Evolutionary conservation across 1,140 invertebrate species (phyloP).

Genomic region (Zeugodacus cucurbitae): DNA sequence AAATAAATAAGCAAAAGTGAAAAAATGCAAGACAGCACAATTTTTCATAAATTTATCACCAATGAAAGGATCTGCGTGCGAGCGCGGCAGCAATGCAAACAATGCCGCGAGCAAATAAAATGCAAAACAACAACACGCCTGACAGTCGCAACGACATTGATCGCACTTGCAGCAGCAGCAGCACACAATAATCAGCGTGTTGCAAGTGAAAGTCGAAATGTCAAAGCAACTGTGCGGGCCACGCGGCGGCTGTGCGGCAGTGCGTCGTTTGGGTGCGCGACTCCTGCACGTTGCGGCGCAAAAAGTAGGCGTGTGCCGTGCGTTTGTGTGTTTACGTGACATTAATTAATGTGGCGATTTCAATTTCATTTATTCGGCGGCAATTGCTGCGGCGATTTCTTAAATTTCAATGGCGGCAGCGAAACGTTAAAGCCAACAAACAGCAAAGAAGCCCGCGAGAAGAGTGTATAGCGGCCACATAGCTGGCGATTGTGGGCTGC

Average conservation of each 20-base stretch:
- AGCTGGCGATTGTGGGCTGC: background rate
- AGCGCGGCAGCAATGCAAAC: background rate
- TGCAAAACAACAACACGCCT: background rate
- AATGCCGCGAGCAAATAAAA: background rate
- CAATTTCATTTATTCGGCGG: constrained; percentile 36
- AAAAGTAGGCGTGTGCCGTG: constrained; percentile 23
- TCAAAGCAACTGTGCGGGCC: background rate
- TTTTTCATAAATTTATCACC: constrained; percentile 37
- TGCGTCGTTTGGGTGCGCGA: background rate
- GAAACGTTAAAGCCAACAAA: background rate
- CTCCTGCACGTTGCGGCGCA: background rate
- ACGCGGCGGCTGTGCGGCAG: background rate
- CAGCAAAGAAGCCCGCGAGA: background rate
- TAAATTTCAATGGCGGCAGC: background rate
- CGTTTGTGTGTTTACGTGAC: background rate
- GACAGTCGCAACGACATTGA: background rate
- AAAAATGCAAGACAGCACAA: background rate
- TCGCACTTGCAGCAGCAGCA: constrained; percentile 22
- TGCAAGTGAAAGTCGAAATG: constrained; percentile 38
- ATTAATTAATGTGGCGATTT: constrained; percentile 30
- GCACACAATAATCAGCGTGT: constrained; percentile 10
- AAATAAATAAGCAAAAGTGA: background rate
- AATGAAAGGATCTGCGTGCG: constrained; percentile 33
- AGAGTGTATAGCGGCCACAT: background rate
- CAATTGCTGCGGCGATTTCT: background rate